Percentiles rank a stretch among this genome's conserved stretches.
Evolutionary conservation across 1,140 invertebrate species (phyloP).

Genomic region (Zaprionus ornatus): DNA sequence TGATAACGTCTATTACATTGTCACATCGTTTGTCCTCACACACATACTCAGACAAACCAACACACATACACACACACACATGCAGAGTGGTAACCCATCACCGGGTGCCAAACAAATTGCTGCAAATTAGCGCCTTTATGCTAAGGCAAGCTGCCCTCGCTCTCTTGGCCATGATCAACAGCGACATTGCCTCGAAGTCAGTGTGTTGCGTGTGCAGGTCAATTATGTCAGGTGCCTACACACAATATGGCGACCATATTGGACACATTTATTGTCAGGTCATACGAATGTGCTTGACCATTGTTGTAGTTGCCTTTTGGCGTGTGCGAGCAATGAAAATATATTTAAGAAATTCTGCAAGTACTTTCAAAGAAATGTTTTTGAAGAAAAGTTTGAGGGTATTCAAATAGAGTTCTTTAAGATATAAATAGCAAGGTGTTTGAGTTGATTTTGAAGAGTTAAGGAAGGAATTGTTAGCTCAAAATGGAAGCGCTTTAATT

Average conservation of each 20-base stretch:
- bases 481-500: too few species aligned
- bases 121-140: constrained; percentile 81
- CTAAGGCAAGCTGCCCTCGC: constrained; percentile 24
- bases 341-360: neutral
- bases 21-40: constrained; percentile 40
- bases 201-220: constrained; percentile 50
- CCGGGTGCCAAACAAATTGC: constrained; percentile 68
- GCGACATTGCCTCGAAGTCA: neutral
- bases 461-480: too few species aligned
- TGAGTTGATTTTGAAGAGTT: neutral
- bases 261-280: constrained; percentile 32
- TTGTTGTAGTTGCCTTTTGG: neutral
- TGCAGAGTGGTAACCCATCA: constrained; percentile 5
- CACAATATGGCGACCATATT: constrained; percentile 47
- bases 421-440: neutral
- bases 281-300: neutral
- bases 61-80: neutral
- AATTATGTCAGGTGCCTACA: constrained; percentile 47
- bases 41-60: neutral
- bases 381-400: neutral
- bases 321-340: constrained; percentile 6
- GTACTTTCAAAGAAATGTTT: neutral
- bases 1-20: constrained; percentile 1
- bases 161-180: constrained; percentile 45
- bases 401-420: neutral